Base-by-base conservation (phyloP, 2,797 vertebrate genomes). In the Fringilla coelebs region DNA sequence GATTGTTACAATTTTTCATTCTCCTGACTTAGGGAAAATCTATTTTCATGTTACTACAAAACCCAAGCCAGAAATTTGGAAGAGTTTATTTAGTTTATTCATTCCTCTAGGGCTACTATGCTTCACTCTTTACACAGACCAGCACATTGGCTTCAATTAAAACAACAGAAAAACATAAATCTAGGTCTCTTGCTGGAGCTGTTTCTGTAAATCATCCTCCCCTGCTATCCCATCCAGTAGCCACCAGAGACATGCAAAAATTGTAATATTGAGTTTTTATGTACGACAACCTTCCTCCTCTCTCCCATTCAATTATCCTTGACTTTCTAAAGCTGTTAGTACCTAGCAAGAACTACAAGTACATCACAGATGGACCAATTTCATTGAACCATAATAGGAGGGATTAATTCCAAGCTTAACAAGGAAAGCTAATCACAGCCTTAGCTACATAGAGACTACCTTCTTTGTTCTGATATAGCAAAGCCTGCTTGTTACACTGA, bases 111-210 rank as follows among this genome's bases (percentile, higher is more conserved):
- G 52, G 46, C 36, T 91, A 55, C 77, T 79, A 20, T 10, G n/a
- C 75, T 89, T 82, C 26, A 31, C 48, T 89, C 25, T 79, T 89
- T 72, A 91, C 31, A 61, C 38, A 94, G 58, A 61, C 26, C 22
- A 72, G 34, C 6, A 4, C 45, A 72, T 4, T 89, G 52, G 48
- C 66, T 95, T 94, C 83, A 70, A 17, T 89, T 82, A 94, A 67
- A 45, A 86, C 52, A 89, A 74, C 9, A 85, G 63, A 93, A 92
- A 77, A 89, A 68, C 28, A 68, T 60, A 96, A 82, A 94, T 82
- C 68, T 54, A 40, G 6, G 17, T 62, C 81, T 83, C 75, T 83
- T 87, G 51, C 14, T 80, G n/a, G 51, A 91, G 20, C 31, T 90
- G 24, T 60, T 93, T 92, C 78, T 80, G 21, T 45, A 58, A 85